Conservation (phyloP, 1,140 invertebrate genomes). For the Drosophila sturtevanti region DNA sequence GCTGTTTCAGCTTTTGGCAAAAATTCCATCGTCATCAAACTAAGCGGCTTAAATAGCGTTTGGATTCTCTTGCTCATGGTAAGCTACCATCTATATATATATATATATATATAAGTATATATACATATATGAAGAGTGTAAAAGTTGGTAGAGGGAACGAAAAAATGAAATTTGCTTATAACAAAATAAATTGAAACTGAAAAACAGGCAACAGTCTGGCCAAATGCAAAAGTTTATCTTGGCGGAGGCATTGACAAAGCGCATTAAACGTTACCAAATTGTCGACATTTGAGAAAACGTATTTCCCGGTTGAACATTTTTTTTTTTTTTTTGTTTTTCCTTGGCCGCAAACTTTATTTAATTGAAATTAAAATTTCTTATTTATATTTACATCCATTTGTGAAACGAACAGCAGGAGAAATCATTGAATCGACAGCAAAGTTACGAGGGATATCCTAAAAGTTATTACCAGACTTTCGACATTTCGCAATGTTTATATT, state of each 20-base stretch:
- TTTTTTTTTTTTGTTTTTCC: not conserved
- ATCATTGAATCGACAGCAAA: not conserved
- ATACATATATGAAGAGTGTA: too few species aligned
- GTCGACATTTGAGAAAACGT: not conserved
- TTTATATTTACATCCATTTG: not conserved
- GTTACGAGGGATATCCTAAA: not conserved
- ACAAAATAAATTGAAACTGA: slow-evolving; percentile 4
- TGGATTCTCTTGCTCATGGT: not conserved
- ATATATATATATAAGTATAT: too few species aligned
- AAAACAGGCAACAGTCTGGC: slow-evolving; percentile 4
- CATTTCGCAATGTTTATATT: too few species aligned
- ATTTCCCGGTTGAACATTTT: not conserved
- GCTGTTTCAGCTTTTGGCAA: slow-evolving; percentile 1
- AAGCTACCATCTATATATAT: not conserved
- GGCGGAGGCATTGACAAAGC: not conserved
- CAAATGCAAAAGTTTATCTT: slow-evolving; percentile 8
- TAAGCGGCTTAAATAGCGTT: slow-evolving; percentile 4
- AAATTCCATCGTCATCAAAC: slow-evolving; percentile 4
- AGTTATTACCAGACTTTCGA: not conserved
- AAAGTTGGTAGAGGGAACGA: too few species aligned
- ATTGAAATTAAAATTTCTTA: slow-evolving; percentile 1
- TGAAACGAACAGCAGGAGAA: not conserved
- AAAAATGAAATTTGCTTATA: not conserved
- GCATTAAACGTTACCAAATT: slow-evolving; percentile 8
- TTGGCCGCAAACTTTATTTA: not conserved